Percentiles rank a stretch among this genome's conserved stretches.
These are phyloP conservation scores for Magallana angulata DNA, from an alignment of 1,140 invertebrate species.

Conservation along the genomic window DNA sequence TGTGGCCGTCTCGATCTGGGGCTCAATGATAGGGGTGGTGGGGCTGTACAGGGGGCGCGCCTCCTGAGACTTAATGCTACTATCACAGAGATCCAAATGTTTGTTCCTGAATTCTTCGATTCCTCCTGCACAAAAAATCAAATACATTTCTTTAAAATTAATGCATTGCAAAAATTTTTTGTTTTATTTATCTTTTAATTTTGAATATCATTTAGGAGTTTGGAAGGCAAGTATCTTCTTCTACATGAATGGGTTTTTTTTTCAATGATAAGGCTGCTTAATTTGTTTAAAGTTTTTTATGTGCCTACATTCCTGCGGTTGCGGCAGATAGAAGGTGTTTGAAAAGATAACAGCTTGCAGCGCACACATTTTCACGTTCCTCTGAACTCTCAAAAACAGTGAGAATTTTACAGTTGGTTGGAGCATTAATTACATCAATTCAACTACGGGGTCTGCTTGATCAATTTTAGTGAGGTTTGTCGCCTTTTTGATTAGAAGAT, in stretches of 20 bases:
- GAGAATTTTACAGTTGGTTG: conserved; percentile 21
- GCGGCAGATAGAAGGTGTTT: conserved; percentile 10
- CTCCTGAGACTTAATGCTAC: conserved; percentile 60
- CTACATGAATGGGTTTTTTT: too few relatives aligned
- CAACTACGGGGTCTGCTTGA: not conserved
- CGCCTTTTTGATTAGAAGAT: conserved; percentile 12
- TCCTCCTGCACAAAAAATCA: conserved; percentile 76
- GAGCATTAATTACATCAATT: conserved; percentile 11
- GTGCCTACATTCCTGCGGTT: conserved; percentile 22
- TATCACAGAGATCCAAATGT: conserved; percentile 78
- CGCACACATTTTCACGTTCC: not conserved
- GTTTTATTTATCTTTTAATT: too few relatives aligned
- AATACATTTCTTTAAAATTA: conserved; percentile 13
- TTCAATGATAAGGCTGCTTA: too few relatives aligned
- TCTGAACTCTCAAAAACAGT: not conserved
- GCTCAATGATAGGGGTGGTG: conserved; percentile 73
- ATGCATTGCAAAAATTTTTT: not conserved
- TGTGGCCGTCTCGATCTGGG: conserved; percentile 84
- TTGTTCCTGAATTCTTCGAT: conserved; percentile 77
- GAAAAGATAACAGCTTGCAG: not conserved
- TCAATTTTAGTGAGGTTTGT: conserved; percentile 21
- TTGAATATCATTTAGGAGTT: too few relatives aligned
- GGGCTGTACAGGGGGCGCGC: conserved; percentile 76
- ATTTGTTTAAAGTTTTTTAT: not conserved
- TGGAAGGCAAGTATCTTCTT: not conserved